Conservation (phyloP, 2,113 vertebrate genomes). For the Notothenia rossii region DNA sequence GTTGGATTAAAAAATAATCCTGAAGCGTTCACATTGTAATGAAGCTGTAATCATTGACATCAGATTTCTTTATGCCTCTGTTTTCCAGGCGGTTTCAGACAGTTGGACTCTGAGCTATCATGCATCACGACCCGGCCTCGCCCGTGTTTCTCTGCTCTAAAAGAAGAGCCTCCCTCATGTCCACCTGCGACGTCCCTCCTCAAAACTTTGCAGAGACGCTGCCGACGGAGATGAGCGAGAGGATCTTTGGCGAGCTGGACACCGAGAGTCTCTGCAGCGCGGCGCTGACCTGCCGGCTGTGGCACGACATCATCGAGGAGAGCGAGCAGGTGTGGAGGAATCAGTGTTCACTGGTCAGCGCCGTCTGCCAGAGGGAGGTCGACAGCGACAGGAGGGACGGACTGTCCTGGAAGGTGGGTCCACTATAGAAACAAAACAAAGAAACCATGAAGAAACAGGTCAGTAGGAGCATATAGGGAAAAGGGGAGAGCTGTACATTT, state of each 20-base stretch:
- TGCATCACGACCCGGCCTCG: constrained; percentile 75
- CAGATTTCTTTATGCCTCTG: neutral
- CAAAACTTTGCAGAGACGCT: constrained; percentile 82
- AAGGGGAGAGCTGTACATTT: too few species aligned
- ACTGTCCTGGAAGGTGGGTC: constrained; percentile 90
- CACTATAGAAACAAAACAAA: too few species aligned
- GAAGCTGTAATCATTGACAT: neutral
- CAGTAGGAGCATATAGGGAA: too few species aligned
- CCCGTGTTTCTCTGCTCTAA: constrained; percentile 17
- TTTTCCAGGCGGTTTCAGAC: neutral
- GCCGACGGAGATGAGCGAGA: constrained; percentile 85
- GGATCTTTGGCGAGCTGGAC: constrained; percentile 88
- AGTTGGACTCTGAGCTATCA: constrained; percentile 60
- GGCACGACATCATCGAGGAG: constrained; percentile 84
- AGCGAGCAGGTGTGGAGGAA: constrained; percentile 87
- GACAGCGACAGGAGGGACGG: constrained; percentile 84
- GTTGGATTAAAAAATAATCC: neutral
- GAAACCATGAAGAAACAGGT: too few species aligned
- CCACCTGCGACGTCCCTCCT: neutral
- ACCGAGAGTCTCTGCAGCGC: constrained; percentile 86
- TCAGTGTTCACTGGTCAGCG: constrained; percentile 83
- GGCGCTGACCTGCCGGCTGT: constrained; percentile 84
- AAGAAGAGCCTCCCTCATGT: constrained; percentile 16
- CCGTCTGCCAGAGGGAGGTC: constrained; percentile 87
- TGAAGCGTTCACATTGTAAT: neutral